Base-by-base conservation (phyloP, 2,888 invertebrate genomes). In the Acrocyrtus sp. region DNA sequence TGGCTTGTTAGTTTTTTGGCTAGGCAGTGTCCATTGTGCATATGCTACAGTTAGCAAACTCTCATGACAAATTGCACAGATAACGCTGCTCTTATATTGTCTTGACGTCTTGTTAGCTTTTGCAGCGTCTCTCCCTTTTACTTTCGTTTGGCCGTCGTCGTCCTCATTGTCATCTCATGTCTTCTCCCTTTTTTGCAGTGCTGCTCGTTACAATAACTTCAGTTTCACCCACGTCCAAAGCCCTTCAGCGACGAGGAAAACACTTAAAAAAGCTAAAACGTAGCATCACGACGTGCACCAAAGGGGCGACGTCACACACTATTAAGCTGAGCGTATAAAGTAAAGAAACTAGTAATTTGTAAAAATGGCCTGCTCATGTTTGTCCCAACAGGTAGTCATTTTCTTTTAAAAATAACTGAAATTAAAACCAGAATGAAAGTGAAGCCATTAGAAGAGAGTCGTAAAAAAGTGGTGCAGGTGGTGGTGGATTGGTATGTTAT, bases 1-100 rank as follows among this genome's bases (percentile, higher is more conserved):
- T 65, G 65, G 39, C 47, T 48, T 65, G 65, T 56, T n/a, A 65
- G 53, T 5, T 58, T 26, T 41, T 24, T 43, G 24, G n/a, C 10
- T 10, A 17, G 17, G 10, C 10, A 12, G 17, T 48, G 29, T 22
- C 2, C n/a, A 47, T 47, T 17, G 19, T 17, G 17, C 17, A 47
- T 47, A 3, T 8, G 8, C 4, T 19, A 21, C 21, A 43, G 29
- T 12, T 19, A 60, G 19, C 41, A 24, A n/a, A 56, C 21, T 10
- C 39, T 10, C 12, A 45, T 58, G 58, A 58, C 58, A 58, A 58
- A 58, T 58, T 45, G 27, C 58, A 58, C 21, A 39, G 15, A 17
- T 43, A 47, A 10, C 47, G 17, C 2, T 10, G 8, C 2, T 50
- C 50, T 24, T 22, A 50, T 50, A 24, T 4, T 22, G 8, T 1